phyloP scores from a whole-genome alignment of 2,113 vertebrate genomes.

The Phainopepla nitens region DNA sequence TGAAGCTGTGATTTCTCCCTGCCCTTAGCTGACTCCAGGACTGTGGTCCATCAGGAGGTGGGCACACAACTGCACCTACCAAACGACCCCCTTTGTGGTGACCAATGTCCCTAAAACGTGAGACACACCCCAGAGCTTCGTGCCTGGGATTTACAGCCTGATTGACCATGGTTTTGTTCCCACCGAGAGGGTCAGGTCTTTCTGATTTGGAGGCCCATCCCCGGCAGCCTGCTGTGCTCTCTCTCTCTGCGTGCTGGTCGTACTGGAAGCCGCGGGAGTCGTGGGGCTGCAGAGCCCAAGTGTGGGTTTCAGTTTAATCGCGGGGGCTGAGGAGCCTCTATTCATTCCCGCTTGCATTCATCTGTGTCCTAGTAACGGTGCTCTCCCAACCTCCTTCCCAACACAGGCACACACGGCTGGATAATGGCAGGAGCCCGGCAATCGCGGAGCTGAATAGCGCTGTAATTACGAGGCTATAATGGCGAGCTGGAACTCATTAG shows the following conservation, averaged over 20 bases:
- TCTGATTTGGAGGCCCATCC: background rate
- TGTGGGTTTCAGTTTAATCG: constrained; percentile 33
- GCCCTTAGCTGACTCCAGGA: background rate
- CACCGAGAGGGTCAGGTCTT: background rate
- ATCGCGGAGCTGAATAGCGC: constrained; percentile 45
- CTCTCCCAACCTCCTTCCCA: background rate
- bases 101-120: background rate
- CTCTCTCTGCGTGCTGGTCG: background rate
- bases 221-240: background rate
- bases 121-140: background rate
- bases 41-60: background rate
- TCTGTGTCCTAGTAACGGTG: constrained; percentile 52
- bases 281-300: background rate
- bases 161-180: background rate
- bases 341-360: constrained; percentile 39
- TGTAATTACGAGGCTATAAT: constrained; percentile 46
- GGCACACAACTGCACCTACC: background rate
- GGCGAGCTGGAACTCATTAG: constrained; percentile 58
- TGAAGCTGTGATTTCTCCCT: background rate
- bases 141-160: background rate
- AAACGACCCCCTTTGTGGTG: background rate
- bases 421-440: constrained; percentile 54
- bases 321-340: constrained; percentile 33
- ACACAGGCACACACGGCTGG: constrained; percentile 27
- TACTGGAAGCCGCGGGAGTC: background rate